These are phyloP conservation scores for Sebastes schlegelii DNA, from an alignment of 2,113 vertebrate genomes.

Conservation along the genomic window DNA sequence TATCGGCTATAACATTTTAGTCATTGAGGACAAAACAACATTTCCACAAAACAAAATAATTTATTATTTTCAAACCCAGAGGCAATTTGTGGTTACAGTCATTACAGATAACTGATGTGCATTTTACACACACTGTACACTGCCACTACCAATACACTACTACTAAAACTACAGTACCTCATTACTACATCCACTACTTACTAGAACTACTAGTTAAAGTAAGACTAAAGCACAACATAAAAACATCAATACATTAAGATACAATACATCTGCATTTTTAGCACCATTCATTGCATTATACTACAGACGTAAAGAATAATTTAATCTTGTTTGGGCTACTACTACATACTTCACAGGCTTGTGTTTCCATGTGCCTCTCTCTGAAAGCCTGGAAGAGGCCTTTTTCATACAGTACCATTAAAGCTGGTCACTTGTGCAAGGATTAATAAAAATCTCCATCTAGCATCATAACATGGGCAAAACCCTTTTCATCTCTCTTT, in stretches of 20 bases:
- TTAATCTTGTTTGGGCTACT: conserved; percentile 51
- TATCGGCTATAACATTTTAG: not conserved
- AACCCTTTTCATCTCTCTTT: not conserved
- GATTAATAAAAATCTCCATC: conserved; percentile 40
- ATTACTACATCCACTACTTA: conserved; percentile 40
- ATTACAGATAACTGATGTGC: conserved; percentile 61
- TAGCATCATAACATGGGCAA: conserved; percentile 27
- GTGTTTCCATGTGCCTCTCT: conserved; percentile 63
- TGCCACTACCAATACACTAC: conserved; percentile 48
- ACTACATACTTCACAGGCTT: conserved; percentile 59
- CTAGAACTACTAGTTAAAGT: conserved; percentile 28
- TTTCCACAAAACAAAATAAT: conserved; percentile 76
- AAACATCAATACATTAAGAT: conserved; percentile 64
- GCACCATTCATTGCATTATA: conserved; percentile 67
- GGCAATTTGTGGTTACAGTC: conserved; percentile 69
- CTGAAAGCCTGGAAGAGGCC: conserved; percentile 52
- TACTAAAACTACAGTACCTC: conserved; percentile 42
- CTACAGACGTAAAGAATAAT: conserved; percentile 52
- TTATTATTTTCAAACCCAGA: conserved; percentile 75
- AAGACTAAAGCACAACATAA: conserved; percentile 48
- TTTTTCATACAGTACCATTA: conserved; percentile 24
- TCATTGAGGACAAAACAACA: conserved; percentile 13
- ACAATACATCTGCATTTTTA: conserved; percentile 67
- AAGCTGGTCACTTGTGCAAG: conserved; percentile 52
- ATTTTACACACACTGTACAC: conserved; percentile 65